These are phyloP conservation scores for Phocides pigmalion DNA, from an alignment of 1,140 invertebrate species.

Conservation along the genomic window DNA sequence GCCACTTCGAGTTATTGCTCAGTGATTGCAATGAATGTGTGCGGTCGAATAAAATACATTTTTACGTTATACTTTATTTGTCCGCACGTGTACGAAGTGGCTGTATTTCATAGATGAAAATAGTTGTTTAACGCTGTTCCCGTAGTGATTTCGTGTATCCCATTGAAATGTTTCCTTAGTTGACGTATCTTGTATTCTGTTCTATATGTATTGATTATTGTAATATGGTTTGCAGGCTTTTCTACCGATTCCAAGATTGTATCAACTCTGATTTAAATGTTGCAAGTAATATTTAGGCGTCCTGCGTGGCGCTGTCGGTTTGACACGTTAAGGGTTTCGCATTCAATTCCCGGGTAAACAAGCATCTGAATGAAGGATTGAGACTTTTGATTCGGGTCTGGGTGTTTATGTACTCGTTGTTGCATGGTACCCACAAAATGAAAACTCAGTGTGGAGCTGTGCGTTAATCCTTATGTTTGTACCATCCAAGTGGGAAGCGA, in stretches of 20 bases:
- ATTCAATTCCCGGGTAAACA: no score
- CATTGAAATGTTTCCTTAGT: constrained; percentile 13
- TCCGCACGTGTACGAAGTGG: constrained; percentile 35
- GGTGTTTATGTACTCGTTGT: no score
- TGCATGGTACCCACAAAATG: no score
- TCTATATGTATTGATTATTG: constrained; percentile 12
- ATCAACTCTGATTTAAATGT: no score
- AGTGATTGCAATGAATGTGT: neutral
- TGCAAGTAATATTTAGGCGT: no score
- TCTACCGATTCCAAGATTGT: neutral
- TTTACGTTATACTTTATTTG: constrained; percentile 26
- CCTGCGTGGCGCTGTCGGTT: no score
- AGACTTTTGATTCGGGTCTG: no score
- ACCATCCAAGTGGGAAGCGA: neutral
- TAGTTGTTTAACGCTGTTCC: constrained; percentile 16
- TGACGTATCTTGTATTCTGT: constrained; percentile 16
- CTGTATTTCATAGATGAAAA: constrained; percentile 35
- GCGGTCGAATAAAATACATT: constrained; percentile 10
- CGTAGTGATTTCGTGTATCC: constrained; percentile 8
- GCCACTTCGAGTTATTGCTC: neutral
- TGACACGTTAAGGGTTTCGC: no score
- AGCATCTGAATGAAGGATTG: no score
- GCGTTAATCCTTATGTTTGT: no score
- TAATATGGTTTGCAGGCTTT: constrained; percentile 17
- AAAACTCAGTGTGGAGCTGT: no score